Evolutionary conservation across 1,140 invertebrate species (phyloP).

Genomic region (Andricus grossulariae): DNA sequence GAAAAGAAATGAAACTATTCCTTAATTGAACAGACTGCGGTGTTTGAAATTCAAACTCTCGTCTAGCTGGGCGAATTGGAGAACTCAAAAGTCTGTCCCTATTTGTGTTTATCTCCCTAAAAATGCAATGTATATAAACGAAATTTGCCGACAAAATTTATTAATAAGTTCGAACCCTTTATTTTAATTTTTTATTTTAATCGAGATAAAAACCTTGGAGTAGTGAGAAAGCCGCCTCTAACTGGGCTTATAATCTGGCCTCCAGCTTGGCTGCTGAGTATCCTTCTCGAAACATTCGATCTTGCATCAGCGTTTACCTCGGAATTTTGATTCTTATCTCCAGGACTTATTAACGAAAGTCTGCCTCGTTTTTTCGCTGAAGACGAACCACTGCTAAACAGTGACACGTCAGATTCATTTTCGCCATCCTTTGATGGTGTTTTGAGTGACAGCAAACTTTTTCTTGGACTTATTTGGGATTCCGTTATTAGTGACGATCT

Average conservation of each 20-base stretch:
- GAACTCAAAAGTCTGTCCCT: neutral
- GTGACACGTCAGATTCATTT: neutral
- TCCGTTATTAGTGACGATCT: neutral
- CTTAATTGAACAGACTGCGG: neutral
- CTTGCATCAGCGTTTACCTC: neutral
- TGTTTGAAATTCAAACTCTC: neutral
- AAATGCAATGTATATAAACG: too few relatives aligned
- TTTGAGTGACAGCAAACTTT: neutral
- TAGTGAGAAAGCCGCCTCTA: neutral
- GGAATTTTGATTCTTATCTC: neutral
- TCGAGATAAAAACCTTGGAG: neutral
- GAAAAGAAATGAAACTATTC: constrained; percentile 55
- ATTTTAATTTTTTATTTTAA: too few relatives aligned
- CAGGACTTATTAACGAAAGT: neutral
- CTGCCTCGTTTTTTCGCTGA: neutral
- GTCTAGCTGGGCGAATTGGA: neutral
- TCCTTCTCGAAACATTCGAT: neutral
- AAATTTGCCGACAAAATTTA: too few relatives aligned
- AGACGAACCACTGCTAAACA: neutral
- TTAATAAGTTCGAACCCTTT: too few relatives aligned
- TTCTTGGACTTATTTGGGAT: neutral
- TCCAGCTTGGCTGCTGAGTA: neutral
- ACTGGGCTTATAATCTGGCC: neutral
- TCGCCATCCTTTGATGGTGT: neutral
- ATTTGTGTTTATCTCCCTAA: neutral